Evolutionary conservation across 1,140 invertebrate species (phyloP), one percentile per base, ranked within the genome.

Genomic region (Oryzaephilus surinamensis): DNA sequence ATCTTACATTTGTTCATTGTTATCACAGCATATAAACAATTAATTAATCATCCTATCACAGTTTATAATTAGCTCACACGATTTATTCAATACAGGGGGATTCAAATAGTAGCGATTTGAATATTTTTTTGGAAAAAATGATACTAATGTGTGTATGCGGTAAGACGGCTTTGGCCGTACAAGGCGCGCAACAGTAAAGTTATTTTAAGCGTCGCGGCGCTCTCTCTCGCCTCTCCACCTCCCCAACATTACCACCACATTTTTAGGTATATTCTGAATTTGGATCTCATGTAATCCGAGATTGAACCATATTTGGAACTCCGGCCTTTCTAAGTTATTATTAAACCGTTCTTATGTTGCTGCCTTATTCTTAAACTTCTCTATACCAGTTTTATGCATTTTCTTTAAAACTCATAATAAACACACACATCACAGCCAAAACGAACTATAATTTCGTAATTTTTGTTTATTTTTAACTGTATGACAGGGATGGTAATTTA

Each of bases 281-380:
- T 55, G 58, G 58, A 40, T 48, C 49, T 54, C 41, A 37, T 56
- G 60, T 60, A 62, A 62, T 52, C 50, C 55, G 60, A 62, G 60
- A 59, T 61, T 60, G 55, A 54, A 53, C 60, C 58, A 45, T 60
- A 62, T 61, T 60, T 51, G 58, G 60, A 56, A 48, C 47, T 43
- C 44, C 38, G 27, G 33, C 39, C 46, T 38, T 44, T 43, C 52
- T 27, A 33, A 48, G 51, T 54, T 59, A 59, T 59, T 57, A 55
- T 57, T 57, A 59, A 59, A 43, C 51, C 43, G 54, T 57, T 56
- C 54, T 56, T 56, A 54, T 47, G 52, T 59, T 57, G 51, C 48
- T 47, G 23, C 11, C 20, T 21, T 6, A 21, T 6, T 21, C 10
- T 6, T n/a, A n/a, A n/a, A n/a, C n/a, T n/a, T 10, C 6, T 21